Percentiles rank a stretch among this genome's conserved stretches.
Evolutionary conservation across 2,113 vertebrate genomes (phyloP).

Genomic region (Australoheros scitulus): DNA sequence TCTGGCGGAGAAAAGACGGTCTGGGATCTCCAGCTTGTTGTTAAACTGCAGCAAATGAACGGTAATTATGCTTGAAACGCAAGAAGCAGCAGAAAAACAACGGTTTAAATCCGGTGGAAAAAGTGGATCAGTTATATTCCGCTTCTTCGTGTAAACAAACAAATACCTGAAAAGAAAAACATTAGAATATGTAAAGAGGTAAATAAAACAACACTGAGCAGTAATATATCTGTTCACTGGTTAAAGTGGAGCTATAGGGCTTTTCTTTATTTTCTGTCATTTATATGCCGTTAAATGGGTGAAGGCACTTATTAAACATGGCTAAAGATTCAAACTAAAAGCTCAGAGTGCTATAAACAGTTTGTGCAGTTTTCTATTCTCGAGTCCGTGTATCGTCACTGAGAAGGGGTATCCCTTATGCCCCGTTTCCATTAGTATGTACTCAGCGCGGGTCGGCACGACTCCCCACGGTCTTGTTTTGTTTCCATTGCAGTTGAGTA

Average conservation of each 20-base stretch:
- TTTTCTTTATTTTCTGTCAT: background rate
- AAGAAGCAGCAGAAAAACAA: background rate
- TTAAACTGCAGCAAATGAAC: background rate
- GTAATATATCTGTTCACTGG: background rate
- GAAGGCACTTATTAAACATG: background rate
- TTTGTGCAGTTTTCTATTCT: background rate
- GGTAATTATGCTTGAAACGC: background rate
- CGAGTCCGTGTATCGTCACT: rapidly evolving
- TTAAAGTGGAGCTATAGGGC: background rate
- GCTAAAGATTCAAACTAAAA: background rate
- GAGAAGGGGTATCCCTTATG: background rate
- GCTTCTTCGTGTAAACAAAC: background rate
- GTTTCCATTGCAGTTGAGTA: no score
- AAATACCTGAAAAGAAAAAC: background rate
- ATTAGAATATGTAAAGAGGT: no score
- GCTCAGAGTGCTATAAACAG: rapidly evolving
- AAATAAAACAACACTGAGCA: rapidly evolving
- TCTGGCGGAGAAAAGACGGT: background rate
- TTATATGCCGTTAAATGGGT: no score
- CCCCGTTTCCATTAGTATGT: no score
- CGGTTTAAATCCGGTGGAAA: background rate
- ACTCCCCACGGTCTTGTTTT: no score
- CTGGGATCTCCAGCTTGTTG: background rate
- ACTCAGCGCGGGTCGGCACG: no score
- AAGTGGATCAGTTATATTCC: background rate